These are phyloP conservation scores for Pristionchus arcanus DNA, from an alignment of 2,888 invertebrate species.

Conservation along the genomic window DNA sequence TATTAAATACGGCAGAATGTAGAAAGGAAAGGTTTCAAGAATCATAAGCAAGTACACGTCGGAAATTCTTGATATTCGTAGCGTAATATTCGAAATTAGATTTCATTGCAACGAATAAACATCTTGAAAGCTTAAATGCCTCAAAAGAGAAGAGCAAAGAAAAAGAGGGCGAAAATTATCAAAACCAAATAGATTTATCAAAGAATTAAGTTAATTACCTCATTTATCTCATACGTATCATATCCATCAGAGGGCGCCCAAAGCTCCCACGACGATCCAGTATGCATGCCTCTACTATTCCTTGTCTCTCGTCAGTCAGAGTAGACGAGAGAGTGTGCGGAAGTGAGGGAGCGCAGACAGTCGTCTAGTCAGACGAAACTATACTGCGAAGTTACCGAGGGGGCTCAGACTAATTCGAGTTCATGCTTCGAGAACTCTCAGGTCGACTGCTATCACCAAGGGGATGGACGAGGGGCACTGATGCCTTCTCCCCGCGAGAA, in stretches of 20 bases:
- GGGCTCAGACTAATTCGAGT: neutral
- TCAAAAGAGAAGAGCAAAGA: no score
- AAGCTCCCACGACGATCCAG: conserved; percentile 4
- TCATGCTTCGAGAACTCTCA: conserved; percentile 30
- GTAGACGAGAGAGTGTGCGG: neutral
- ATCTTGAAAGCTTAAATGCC: no score
- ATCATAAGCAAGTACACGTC: no score
- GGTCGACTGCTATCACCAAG: no score
- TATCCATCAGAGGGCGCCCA: neutral
- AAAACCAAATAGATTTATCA: neutral
- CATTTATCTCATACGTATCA: neutral
- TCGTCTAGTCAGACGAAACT: neutral
- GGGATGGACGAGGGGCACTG: neutral
- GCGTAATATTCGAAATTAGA: no score
- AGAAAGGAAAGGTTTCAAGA: no score
- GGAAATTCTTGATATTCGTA: no score
- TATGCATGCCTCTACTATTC: neutral
- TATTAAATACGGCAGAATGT: no score
- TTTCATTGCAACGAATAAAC: no score
- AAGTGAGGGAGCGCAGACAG: neutral
- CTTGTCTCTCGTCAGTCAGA: neutral
- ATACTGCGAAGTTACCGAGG: no score
- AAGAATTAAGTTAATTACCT: neutral
- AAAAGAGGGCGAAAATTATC: no score
- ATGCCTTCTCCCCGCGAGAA: neutral